Evolutionary conservation across 2,113 vertebrate species (phyloP).

Genomic region (Mesitornis unicolor): DNA sequence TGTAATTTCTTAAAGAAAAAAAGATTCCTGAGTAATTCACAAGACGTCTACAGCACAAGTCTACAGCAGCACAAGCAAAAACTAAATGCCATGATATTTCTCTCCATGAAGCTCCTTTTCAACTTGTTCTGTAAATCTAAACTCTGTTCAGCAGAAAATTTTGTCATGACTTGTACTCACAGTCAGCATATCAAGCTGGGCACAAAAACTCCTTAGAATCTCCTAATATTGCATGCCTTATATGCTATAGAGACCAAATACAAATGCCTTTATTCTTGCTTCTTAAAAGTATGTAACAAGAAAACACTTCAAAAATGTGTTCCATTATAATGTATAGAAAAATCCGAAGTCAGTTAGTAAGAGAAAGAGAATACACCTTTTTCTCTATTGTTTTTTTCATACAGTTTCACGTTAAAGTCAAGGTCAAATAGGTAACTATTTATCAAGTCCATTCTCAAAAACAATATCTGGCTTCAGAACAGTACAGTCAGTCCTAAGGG

Average conservation of each 20-base stretch:
- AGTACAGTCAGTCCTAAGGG: neutral
- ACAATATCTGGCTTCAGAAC: neutral
- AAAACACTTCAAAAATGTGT: neutral
- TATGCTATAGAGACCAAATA: neutral
- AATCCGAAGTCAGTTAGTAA: neutral
- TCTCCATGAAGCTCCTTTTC: neutral
- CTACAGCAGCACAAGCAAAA: neutral
- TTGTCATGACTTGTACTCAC: neutral
- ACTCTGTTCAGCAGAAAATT: neutral
- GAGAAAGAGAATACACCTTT: neutral
- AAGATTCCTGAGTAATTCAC: neutral
- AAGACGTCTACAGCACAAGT: neutral
- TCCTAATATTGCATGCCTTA: neutral
- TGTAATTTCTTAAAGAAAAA: neutral
- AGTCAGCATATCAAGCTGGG: neutral
- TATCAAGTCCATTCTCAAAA: neutral
- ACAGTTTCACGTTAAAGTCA: neutral
- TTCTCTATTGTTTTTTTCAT: neutral
- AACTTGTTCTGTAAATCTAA: neutral
- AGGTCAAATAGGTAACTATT: neutral
- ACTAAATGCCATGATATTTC: neutral
- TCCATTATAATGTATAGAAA: neutral
- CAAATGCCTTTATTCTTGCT: neutral
- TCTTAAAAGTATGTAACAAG: neutral
- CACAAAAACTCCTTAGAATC: neutral